phyloP scores from a whole-genome alignment of 2,797 vertebrate genomes.

The Micrastur ruficollis region DNA sequence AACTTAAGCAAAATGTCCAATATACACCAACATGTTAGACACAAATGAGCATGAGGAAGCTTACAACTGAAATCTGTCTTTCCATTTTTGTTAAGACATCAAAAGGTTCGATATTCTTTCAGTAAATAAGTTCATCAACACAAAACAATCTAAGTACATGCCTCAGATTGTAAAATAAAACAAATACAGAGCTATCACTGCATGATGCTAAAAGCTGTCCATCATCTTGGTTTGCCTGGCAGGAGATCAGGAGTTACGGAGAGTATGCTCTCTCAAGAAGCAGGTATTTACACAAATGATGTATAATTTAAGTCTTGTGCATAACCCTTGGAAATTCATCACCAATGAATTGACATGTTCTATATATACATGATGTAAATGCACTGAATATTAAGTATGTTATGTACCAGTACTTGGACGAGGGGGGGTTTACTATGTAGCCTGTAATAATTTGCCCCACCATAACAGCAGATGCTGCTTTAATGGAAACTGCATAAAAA shows the following conservation, averaged over 20 bases:
- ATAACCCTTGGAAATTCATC: not conserved
- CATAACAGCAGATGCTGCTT: not conserved
- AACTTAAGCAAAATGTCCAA: not conserved
- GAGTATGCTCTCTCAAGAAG: not conserved
- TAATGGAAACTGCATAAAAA: not conserved
- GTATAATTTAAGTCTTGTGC: not conserved
- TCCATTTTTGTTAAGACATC: not conserved
- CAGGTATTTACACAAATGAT: constrained; percentile 4
- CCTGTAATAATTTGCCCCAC: not conserved
- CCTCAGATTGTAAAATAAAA: not conserved
- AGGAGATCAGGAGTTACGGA: not conserved
- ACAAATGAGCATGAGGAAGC: not conserved
- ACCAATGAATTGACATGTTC: not conserved
- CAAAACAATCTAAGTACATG: not conserved
- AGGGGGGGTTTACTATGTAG: not conserved
- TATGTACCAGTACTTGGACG: not conserved
- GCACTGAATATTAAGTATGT: not conserved
- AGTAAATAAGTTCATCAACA: not conserved
- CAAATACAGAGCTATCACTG: not conserved
- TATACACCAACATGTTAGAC: not conserved
- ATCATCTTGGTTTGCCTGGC: not conserved
- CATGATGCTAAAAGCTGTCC: not conserved
- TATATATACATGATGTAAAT: not conserved
- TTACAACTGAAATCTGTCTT: not conserved
- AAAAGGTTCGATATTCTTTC: not conserved